phyloP scores from a whole-genome alignment of 2,888 invertebrate species.

The Cephus rjabovi region DNA sequence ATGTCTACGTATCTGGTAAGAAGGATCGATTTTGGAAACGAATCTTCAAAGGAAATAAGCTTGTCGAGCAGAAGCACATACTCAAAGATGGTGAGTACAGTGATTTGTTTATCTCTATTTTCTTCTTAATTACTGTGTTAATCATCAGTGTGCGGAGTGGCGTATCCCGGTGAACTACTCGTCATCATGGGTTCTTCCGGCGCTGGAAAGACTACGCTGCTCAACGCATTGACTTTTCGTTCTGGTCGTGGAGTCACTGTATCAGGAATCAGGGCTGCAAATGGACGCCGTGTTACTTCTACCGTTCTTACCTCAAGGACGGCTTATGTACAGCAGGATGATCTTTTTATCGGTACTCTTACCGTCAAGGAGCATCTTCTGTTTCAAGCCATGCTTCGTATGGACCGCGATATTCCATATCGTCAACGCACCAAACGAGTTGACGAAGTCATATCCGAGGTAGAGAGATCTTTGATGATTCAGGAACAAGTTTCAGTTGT shows the following conservation, averaged over 20 bases:
- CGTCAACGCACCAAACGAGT: slow-evolving; percentile 82
- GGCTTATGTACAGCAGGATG: slow-evolving; percentile 95
- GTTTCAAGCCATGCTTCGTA: slow-evolving; percentile 87
- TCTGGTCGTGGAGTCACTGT: slow-evolving; percentile 78
- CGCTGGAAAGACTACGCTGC: slow-evolving; percentile 93
- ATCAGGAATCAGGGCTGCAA: slow-evolving; percentile 73
- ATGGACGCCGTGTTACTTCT: slow-evolving; percentile 81
- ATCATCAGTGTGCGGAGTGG: slow-evolving; percentile 80
- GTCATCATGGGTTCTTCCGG: slow-evolving; percentile 93
- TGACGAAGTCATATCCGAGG: slow-evolving; percentile 88
- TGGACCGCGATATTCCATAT: slow-evolving; percentile 83
- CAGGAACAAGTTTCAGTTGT: neutral
- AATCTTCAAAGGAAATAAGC: slow-evolving; percentile 35
- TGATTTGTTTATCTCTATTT: neutral
- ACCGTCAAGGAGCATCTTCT: slow-evolving; percentile 91
- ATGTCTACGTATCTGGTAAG: slow-evolving; percentile 76
- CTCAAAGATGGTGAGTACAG: slow-evolving; percentile 75
- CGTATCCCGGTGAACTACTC: slow-evolving; percentile 86
- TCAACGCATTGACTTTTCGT: slow-evolving; percentile 89
- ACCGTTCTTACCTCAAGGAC: slow-evolving; percentile 81
- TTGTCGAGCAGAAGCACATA: slow-evolving; percentile 71
- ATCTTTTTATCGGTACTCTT: slow-evolving; percentile 90
- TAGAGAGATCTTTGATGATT: slow-evolving; percentile 45
- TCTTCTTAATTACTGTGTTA: slow-evolving; percentile 7
- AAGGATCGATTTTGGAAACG: slow-evolving; percentile 59